phyloP scores from a whole-genome alignment of 2,113 vertebrate species.

The Ramphastos sulfuratus region DNA sequence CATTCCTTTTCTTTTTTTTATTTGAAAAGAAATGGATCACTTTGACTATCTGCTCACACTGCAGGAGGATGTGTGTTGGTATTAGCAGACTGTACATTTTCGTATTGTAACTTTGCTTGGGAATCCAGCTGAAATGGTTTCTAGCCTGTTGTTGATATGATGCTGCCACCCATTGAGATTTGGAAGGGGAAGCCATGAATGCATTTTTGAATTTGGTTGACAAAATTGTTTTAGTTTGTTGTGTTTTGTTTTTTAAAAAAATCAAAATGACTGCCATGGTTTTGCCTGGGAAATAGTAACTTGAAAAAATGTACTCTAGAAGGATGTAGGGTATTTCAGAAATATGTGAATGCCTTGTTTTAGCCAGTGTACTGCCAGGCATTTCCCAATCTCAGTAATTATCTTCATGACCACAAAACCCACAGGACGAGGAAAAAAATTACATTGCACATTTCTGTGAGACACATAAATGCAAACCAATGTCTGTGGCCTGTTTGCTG shows the following conservation, averaged over 20 bases:
- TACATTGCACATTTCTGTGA: neutral
- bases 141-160: neutral
- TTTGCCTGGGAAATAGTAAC: neutral
- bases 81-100: neutral
- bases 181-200: neutral
- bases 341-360: constrained; percentile 7
- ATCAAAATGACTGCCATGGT: neutral
- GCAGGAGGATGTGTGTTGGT: neutral
- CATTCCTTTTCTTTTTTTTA: neutral
- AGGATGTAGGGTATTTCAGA: neutral
- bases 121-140: neutral
- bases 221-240: neutral
- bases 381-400: neutral
- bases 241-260: neutral
- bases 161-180: neutral
- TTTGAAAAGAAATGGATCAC: neutral
- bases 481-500: neutral
- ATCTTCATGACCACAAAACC: constrained; percentile 15
- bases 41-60: neutral
- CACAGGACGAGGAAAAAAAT: constrained; percentile 18
- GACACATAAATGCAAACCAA: neutral
- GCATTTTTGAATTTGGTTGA: neutral
- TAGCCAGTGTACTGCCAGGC: constrained; percentile 18
- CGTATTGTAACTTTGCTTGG: neutral
- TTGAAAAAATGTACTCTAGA: neutral